Evolutionary conservation across 2,888 invertebrate species (phyloP).

Genomic region (Alsophila aescularia): DNA sequence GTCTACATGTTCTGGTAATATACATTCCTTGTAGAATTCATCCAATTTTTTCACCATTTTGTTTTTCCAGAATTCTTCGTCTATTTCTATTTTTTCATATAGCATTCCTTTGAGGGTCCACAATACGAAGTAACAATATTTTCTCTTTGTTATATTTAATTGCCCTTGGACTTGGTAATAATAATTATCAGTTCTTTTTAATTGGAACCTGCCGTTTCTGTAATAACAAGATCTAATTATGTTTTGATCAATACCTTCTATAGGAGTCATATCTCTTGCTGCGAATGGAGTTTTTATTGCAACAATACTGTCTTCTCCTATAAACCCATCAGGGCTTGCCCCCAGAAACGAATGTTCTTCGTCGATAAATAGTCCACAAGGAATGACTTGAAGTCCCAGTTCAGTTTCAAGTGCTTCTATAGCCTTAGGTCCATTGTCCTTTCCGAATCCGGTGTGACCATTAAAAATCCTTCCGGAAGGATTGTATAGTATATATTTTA

Average conservation of each 20-base stretch:
- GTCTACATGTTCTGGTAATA: background rate
- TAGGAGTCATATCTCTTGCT: background rate
- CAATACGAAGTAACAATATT: background rate
- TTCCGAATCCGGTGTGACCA: background rate
- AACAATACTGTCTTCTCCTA: background rate
- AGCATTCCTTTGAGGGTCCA: background rate
- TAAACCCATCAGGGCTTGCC: background rate
- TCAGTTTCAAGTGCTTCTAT: background rate
- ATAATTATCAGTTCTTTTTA: background rate
- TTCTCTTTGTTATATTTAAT: background rate
- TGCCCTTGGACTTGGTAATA: constrained; percentile 2
- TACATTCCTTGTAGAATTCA: background rate
- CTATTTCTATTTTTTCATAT: background rate
- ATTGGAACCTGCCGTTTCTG: background rate
- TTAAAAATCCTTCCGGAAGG: background rate
- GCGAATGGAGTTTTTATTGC: background rate
- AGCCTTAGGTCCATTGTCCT: background rate
- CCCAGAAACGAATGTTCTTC: background rate
- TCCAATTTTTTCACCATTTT: background rate
- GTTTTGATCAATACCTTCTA: background rate
- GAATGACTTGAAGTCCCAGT: background rate
- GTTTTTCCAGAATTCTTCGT: background rate
- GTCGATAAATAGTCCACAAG: background rate
- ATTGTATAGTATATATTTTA: background rate
- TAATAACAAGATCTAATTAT: background rate